phyloP scores from a whole-genome alignment of 2,888 invertebrate species.

The Apamea monoglypha region DNA sequence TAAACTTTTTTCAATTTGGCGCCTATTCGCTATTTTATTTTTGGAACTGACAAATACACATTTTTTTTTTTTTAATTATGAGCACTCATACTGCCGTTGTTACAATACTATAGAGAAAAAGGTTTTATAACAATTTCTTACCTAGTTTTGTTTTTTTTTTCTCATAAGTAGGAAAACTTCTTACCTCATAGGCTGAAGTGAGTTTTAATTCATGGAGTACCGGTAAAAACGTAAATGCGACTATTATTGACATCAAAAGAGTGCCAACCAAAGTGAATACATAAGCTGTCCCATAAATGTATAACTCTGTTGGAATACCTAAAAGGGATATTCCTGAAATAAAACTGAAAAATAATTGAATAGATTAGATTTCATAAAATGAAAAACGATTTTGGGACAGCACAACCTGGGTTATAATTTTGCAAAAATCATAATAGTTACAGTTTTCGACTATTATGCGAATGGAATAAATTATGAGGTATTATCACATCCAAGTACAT shows the following conservation, averaged over 20 bases:
- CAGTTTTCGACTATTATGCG: not conserved
- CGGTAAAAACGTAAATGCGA: constrained; percentile 92
- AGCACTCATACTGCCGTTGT: not conserved
- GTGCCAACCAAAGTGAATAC: constrained; percentile 91
- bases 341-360: constrained; percentile 85
- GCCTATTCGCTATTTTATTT: not conserved
- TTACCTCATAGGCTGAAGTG: constrained; percentile 94
- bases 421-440: not conserved
- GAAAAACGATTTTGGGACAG: not conserved
- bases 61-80: not conserved
- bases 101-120: not conserved
- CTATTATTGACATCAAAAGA: constrained; percentile 90
- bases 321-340: constrained; percentile 94
- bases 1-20: constrained; percentile 1
- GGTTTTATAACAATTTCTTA: not conserved
- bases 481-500: no score
- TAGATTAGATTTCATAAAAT: constrained; percentile 3
- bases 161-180: not conserved
- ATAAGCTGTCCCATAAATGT: constrained; percentile 94
- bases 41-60: not conserved
- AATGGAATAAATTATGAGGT: not conserved
- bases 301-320: constrained; percentile 95
- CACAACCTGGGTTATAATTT: not conserved
- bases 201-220: constrained; percentile 93
- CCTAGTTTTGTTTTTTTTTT: not conserved